Evolutionary conservation across 2,113 vertebrate species (phyloP).

Genomic region (Caracal caracal): DNA sequence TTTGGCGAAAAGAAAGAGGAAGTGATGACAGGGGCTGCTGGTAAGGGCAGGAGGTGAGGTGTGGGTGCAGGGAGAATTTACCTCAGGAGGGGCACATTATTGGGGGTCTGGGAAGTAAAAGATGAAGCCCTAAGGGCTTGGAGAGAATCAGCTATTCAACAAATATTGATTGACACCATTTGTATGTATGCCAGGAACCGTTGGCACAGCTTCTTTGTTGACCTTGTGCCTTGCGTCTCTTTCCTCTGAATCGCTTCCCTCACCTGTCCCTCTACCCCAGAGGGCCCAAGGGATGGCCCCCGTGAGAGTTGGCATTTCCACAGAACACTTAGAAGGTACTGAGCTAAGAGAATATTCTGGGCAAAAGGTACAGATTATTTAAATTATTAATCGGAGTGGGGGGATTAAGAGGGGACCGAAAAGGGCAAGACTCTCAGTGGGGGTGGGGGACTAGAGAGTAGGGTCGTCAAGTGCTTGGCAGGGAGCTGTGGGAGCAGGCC

Average conservation of each 20-base stretch:
- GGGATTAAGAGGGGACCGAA: background rate
- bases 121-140: background rate
- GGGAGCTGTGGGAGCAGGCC: background rate
- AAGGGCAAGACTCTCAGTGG: background rate
- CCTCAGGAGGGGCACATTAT: background rate
- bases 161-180: background rate
- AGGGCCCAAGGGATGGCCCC: background rate
- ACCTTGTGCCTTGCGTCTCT: background rate
- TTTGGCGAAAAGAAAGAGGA: background rate
- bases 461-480: background rate
- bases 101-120: background rate
- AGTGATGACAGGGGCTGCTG: background rate
- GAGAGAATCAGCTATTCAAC: background rate
- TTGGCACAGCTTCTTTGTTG: background rate
- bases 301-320: background rate
- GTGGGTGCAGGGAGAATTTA: background rate
- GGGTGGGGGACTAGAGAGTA: background rate
- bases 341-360: slow-evolving; percentile 14
- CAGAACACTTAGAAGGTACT: background rate
- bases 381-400: slow-evolving; percentile 26
- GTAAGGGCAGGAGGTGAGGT: background rate
- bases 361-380: background rate
- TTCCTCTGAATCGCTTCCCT: background rate
- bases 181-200: background rate
- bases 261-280: background rate